phyloP scores from a whole-genome alignment of 2,888 invertebrate genomes.

The Chalcosyrphus nemorum region DNA sequence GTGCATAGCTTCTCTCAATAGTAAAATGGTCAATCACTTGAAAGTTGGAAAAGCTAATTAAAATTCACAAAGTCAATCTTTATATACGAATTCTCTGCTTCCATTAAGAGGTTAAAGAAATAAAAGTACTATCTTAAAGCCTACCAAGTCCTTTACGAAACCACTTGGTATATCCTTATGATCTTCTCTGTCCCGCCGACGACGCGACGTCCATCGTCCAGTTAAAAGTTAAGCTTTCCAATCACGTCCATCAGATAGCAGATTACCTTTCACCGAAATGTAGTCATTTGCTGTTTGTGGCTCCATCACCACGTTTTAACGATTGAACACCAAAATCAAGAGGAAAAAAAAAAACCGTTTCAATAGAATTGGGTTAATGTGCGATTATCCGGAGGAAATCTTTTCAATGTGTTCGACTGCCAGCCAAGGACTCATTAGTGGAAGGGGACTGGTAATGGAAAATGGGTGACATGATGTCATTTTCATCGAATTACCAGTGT shows the following conservation, averaged over 20 bases:
- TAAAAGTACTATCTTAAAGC: no score
- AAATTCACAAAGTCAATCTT: no score
- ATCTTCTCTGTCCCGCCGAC: no score
- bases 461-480: slow-evolving; percentile 31
- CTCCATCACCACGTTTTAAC: slow-evolving; percentile 11
- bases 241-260: not conserved
- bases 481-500: slow-evolving; percentile 12
- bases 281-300: not conserved
- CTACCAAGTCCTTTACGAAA: no score
- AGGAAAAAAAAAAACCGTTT: no score
- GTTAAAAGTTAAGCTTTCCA: slow-evolving; percentile 9
- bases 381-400: slow-evolving; percentile 6
- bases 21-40: no score
- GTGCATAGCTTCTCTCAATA: no score
- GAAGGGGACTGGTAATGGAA: not conserved
- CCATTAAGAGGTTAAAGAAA: no score
- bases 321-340: not conserved
- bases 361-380: slow-evolving; percentile 27
- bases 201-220: not conserved
- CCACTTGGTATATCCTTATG: no score
- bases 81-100: no score
- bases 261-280: slow-evolving; percentile 3
- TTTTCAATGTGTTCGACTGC: slow-evolving; percentile 4
- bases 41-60: no score
- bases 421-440: not conserved